These are phyloP conservation scores for Chelidonichthys spinosus DNA, from an alignment of 2,797 vertebrate genomes.

Conservation along the genomic window DNA sequence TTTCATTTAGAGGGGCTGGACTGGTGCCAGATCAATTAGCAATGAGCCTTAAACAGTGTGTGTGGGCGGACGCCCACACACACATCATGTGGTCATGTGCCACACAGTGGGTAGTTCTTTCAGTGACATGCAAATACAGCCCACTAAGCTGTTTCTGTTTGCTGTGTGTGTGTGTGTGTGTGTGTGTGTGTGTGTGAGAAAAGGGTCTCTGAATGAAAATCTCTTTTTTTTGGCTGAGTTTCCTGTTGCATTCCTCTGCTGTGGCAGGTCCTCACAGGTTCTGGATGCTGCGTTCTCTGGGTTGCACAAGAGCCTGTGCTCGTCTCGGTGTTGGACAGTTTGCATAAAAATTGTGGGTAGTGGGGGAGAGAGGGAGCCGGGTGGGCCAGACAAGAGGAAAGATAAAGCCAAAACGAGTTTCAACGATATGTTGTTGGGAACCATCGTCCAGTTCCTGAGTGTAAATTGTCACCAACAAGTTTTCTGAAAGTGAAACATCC, in stretches of 20 bases:
- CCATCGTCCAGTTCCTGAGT: too few species aligned
- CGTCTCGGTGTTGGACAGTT: background rate
- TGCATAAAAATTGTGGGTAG: background rate
- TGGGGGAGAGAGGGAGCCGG: background rate
- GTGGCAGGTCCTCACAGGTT: slow-evolving; percentile 61
- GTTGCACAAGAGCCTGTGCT: background rate
- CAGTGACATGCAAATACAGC: slow-evolving; percentile 39
- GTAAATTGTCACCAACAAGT: too few species aligned
- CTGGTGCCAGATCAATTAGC: slow-evolving; percentile 62
- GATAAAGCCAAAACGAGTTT: background rate
- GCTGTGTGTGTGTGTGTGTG: slow-evolving; percentile 17
- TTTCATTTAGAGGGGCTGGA: slow-evolving; percentile 59
- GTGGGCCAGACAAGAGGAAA: background rate
- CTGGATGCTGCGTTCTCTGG: background rate
- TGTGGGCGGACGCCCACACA: background rate
- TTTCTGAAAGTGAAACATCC: too few species aligned
- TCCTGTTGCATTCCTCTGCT: slow-evolving; percentile 59
- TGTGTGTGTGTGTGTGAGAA: background rate
- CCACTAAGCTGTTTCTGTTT: slow-evolving; percentile 10
- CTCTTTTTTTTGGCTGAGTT: slow-evolving; percentile 46
- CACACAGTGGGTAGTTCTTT: slow-evolving; percentile 19
- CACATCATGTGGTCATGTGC: background rate
- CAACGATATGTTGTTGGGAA: background rate
- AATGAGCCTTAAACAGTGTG: slow-evolving; percentile 57
- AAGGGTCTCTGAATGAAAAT: slow-evolving; percentile 50